A percentile compares a stretch with the other conserved stretches of the same genome.
Evolutionary conservation across 1,140 invertebrate genomes (phyloP).

Genomic region (Tenebrio molitor): DNA sequence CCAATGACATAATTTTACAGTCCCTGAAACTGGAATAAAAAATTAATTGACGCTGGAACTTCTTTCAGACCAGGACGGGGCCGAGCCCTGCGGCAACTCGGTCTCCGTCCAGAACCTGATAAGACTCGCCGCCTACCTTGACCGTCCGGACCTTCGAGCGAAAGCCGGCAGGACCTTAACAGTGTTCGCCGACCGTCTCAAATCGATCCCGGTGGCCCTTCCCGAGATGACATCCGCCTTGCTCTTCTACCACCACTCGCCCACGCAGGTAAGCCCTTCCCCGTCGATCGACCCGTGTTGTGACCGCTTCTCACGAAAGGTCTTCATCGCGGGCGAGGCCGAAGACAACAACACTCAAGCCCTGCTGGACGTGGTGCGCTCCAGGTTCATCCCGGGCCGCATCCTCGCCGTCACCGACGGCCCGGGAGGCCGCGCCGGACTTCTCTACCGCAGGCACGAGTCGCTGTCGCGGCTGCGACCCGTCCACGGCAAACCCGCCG

Average conservation of each 20-base stretch:
- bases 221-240: slow-evolving; percentile 86
- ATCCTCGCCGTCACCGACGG: slow-evolving; percentile 78
- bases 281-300: neutral
- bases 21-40: too few species aligned
- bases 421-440: slow-evolving; percentile 64
- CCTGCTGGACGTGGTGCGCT: slow-evolving; percentile 76
- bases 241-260: slow-evolving; percentile 76
- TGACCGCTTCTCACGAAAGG: slow-evolving; percentile 66
- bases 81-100: slow-evolving; percentile 94
- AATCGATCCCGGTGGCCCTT: slow-evolving; percentile 74
- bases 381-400: slow-evolving; percentile 78
- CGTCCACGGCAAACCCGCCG: slow-evolving; percentile 75
- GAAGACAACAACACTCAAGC: slow-evolving; percentile 77
- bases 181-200: slow-evolving; percentile 69
- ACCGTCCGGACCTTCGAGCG: slow-evolving; percentile 69
- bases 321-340: slow-evolving; percentile 76
- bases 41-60: slow-evolving; percentile 20
- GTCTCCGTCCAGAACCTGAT: slow-evolving; percentile 87
- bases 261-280: slow-evolving; percentile 72
- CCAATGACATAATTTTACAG: too few species aligned
- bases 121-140: slow-evolving; percentile 77
- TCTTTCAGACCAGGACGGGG: slow-evolving; percentile 90
- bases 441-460: slow-evolving; percentile 62
- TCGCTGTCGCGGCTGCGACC: slow-evolving; percentile 56
- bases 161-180: slow-evolving; percentile 73